Percentiles rank a stretch among this genome's conserved stretches.
Conservation (phyloP, 2,113 vertebrate species). For the Burhinus bistriatus region DNA sequence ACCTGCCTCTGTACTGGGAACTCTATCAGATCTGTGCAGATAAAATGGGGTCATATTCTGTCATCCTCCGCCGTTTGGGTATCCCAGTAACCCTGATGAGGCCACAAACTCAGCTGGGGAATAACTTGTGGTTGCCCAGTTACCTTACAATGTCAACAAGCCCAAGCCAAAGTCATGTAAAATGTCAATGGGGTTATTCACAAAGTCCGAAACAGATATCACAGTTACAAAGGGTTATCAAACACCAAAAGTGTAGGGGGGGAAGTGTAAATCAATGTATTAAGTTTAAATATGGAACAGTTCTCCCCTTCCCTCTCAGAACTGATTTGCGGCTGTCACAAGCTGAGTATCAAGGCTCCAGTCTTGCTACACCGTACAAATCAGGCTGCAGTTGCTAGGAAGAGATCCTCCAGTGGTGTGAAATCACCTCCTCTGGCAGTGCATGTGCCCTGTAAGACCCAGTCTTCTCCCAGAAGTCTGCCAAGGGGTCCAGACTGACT, state of each 20-base stretch:
- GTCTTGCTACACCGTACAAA: neutral
- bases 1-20: neutral
- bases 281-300: neutral
- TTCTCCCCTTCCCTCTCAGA: neutral
- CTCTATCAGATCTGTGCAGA: neutral
- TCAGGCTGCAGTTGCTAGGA: neutral
- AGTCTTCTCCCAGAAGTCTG: neutral
- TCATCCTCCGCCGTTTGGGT: neutral
- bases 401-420: neutral
- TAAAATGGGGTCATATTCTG: neutral
- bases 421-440: neutral
- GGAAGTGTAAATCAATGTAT: neutral
- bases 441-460: neutral
- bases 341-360: neutral
- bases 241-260: neutral
- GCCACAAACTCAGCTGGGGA: neutral
- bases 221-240: neutral
- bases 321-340: neutral
- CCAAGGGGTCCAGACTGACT: neutral
- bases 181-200: neutral
- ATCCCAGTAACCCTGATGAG: neutral
- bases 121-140: neutral
- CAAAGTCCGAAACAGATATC: neutral
- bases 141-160: neutral
- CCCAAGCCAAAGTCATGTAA: neutral